Conservation (phyloP, 2,113 vertebrate genomes). For the Petromus typicus region DNA sequence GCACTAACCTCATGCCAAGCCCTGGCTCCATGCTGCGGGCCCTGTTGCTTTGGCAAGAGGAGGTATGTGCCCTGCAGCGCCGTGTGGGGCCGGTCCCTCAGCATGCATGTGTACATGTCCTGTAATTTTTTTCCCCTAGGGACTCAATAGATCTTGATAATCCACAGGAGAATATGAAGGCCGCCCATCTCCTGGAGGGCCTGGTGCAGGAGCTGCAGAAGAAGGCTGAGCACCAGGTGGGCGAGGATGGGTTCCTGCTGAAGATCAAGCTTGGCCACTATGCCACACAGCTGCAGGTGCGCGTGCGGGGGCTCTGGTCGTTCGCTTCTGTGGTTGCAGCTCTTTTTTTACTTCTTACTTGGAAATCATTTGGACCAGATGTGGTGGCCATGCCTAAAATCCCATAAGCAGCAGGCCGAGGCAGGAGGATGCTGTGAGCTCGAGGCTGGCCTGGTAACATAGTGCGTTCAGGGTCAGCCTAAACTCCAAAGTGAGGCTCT, state of each 20-base stretch:
- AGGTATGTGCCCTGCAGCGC: background rate
- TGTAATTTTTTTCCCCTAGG: slow-evolving; percentile 88
- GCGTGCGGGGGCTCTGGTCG: slow-evolving; percentile 15
- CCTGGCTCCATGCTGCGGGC: background rate
- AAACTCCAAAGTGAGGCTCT: background rate
- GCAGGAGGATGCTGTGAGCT: background rate
- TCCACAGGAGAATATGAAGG: slow-evolving; percentile 97
- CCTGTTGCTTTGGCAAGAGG: background rate
- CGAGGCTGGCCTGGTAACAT: background rate
- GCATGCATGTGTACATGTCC: slow-evolving; percentile 78
- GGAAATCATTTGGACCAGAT: background rate
- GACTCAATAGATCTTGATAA: slow-evolving; percentile 97
- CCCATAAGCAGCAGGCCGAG: background rate
- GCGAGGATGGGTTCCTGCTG: slow-evolving; percentile 97
- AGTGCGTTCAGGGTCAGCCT: background rate
- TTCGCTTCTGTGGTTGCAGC: background rate
- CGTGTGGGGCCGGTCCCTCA: slow-evolving; percentile 65
- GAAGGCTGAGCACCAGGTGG: slow-evolving; percentile 98
- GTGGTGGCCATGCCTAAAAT: background rate
- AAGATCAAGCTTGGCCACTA: slow-evolving; percentile 99
- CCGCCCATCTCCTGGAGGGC: slow-evolving; percentile 94
- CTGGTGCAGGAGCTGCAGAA: slow-evolving; percentile 98
- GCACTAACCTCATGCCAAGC: background rate
- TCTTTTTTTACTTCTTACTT: background rate
- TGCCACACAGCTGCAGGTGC: slow-evolving; percentile 95